Evolutionary conservation across 1,140 invertebrate species (phyloP).

Genomic region (Phortica variegata): DNA sequence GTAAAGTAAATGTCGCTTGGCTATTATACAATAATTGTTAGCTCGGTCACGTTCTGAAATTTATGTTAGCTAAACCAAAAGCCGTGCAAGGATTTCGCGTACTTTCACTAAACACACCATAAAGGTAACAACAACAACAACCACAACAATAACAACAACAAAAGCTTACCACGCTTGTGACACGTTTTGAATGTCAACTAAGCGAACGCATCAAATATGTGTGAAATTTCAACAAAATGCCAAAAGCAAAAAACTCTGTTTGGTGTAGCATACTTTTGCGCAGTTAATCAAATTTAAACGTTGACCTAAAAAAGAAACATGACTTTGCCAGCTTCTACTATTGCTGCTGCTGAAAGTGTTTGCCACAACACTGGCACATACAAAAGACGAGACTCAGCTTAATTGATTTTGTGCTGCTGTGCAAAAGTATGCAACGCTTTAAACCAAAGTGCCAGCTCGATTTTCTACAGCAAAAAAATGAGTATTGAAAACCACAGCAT

Average conservation of each 20-base stretch:
- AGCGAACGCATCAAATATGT: too few species aligned
- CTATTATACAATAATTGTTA: slow-evolving; percentile 55
- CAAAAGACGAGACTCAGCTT: slow-evolving; percentile 23
- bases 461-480: slow-evolving; percentile 4
- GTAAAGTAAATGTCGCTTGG: too few species aligned
- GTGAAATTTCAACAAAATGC: neutral
- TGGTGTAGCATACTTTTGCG: slow-evolving; percentile 10
- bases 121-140: slow-evolving; percentile 52
- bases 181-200: too few species aligned
- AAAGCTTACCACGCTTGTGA: slow-evolving; percentile 16
- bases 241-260: slow-evolving; percentile 1
- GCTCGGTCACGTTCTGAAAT: slow-evolving; percentile 54
- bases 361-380: neutral
- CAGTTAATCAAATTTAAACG: slow-evolving; percentile 32
- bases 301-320: slow-evolving; percentile 31
- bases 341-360: neutral
- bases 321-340: slow-evolving; percentile 31
- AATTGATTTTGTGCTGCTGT: slow-evolving; percentile 42
- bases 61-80: slow-evolving; percentile 25
- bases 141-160: slow-evolving; percentile 13
- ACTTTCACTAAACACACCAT: slow-evolving; percentile 52
- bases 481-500: slow-evolving; percentile 42
- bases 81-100: slow-evolving; percentile 13
- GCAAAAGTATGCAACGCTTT: slow-evolving; percentile 28
- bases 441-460: neutral